A percentile compares a stretch with the other conserved stretches of the same genome.
Conservation (phyloP, 2,113 vertebrate species). For the Chaenogobius annularis region DNA sequence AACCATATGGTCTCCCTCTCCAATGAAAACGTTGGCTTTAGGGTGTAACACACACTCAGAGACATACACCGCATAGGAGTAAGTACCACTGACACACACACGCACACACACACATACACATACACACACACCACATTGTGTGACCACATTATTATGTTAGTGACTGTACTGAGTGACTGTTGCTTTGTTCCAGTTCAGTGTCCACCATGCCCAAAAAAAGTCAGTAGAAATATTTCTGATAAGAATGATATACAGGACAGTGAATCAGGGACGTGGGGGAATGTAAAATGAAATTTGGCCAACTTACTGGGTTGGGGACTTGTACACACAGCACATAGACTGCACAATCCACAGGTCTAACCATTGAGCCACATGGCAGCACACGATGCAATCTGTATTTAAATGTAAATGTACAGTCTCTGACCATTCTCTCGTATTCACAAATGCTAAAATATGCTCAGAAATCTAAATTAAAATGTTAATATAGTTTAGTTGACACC, state of each 20-base stretch:
- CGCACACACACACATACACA: slow-evolving; percentile 5
- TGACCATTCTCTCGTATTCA: not conserved
- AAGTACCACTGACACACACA: slow-evolving; percentile 38
- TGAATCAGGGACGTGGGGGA: no score
- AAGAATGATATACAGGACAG: no score
- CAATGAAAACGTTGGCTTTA: slow-evolving; percentile 66
- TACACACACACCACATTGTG: not conserved
- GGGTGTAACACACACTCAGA: slow-evolving; percentile 56
- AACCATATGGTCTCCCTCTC: slow-evolving; percentile 63
- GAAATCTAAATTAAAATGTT: no score
- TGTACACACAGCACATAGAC: no score
- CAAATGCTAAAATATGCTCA: no score
- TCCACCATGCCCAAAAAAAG: not conserved
- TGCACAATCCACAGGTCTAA: no score
- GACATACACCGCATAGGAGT: slow-evolving; percentile 34
- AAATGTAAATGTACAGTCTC: not conserved
- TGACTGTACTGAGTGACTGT: not conserved
- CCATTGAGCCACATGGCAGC: not conserved
- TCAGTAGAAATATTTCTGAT: no score
- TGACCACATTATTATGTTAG: slow-evolving; percentile 2
- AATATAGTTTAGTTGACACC: not conserved
- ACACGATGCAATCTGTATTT: not conserved
- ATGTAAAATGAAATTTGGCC: no score
- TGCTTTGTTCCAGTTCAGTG: not conserved
- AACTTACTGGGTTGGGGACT: not conserved